These are phyloP conservation scores for Sesia apiformis DNA, from an alignment of 2,888 invertebrate species.

Conservation along the genomic window DNA sequence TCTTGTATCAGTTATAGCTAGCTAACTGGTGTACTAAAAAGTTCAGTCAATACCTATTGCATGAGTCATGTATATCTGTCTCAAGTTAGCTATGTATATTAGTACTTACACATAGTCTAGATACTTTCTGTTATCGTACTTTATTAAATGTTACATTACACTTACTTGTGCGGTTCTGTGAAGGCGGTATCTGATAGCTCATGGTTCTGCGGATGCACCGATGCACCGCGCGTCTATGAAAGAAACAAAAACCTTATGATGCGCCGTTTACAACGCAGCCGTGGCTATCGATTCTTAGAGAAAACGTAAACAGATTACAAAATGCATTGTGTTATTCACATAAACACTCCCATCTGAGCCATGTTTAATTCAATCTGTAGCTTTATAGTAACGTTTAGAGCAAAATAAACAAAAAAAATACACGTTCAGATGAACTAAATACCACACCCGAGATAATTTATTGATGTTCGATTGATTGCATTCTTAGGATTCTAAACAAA, in stretches of 20 bases:
- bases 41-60: conserved; percentile 20
- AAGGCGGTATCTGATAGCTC: conserved; percentile 89
- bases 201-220: conserved; percentile 80
- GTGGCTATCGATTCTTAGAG: conserved; percentile 33
- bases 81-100: background rate
- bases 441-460: conserved; percentile 56
- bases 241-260: conserved; percentile 24
- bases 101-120: background rate
- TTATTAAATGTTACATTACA: conserved; percentile 21
- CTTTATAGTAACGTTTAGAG: background rate
- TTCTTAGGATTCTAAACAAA: background rate
- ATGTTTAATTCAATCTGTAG: conserved; percentile 22
- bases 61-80: conserved; percentile 33
- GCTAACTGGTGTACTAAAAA: background rate
- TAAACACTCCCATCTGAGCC: conserved; percentile 26
- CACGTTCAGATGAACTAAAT: conserved; percentile 47
- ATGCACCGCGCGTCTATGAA: conserved; percentile 77
- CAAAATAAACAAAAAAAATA: conserved; percentile 5
- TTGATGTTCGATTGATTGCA: conserved; percentile 17
- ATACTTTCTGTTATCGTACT: background rate
- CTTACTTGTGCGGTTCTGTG: conserved; percentile 90
- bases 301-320: conserved; percentile 8
- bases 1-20: no score
- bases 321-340: conserved; percentile 16
- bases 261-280: conserved; percentile 29